Evolutionary conservation across 2,888 invertebrate genomes (phyloP).

Genomic region (Balanococcus diminutus): DNA sequence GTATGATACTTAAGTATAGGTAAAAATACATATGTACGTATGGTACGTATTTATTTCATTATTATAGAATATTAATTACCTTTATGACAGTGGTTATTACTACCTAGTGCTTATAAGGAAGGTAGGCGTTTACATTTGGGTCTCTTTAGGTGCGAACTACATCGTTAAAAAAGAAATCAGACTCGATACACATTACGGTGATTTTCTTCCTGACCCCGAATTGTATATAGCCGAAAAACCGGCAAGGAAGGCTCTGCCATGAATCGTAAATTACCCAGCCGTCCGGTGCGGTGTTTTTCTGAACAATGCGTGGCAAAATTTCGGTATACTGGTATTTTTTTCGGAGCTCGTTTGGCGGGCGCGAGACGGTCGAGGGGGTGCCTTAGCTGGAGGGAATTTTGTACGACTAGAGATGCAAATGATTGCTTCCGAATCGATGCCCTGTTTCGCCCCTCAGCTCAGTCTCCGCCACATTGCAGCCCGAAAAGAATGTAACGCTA

Average conservation of each 20-base stretch:
- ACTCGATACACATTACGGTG: background rate
- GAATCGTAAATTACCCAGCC: background rate
- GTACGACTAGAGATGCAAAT: background rate
- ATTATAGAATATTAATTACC: background rate
- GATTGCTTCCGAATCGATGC: background rate
- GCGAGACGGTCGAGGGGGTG: too few species aligned
- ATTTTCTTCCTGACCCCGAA: background rate
- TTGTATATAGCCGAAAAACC: background rate
- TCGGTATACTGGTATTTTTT: background rate
- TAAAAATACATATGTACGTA: too few species aligned
- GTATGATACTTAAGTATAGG: too few species aligned
- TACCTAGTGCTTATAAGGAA: background rate
- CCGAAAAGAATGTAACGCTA: slow-evolving; percentile 29
- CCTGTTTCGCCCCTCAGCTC: background rate
- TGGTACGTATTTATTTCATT: background rate
- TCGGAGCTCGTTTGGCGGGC: background rate
- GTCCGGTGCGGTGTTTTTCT: background rate
- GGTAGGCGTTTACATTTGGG: background rate
- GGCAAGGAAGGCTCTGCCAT: background rate
- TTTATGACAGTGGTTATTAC: slow-evolving; percentile 19
- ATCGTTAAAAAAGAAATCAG: background rate
- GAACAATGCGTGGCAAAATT: background rate
- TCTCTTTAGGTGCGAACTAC: slow-evolving; percentile 15
- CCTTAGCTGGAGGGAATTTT: background rate
- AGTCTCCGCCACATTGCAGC: background rate